These are phyloP conservation scores for Chamaea fasciata DNA, from an alignment of 2,113 vertebrate species.

Conservation along the genomic window DNA sequence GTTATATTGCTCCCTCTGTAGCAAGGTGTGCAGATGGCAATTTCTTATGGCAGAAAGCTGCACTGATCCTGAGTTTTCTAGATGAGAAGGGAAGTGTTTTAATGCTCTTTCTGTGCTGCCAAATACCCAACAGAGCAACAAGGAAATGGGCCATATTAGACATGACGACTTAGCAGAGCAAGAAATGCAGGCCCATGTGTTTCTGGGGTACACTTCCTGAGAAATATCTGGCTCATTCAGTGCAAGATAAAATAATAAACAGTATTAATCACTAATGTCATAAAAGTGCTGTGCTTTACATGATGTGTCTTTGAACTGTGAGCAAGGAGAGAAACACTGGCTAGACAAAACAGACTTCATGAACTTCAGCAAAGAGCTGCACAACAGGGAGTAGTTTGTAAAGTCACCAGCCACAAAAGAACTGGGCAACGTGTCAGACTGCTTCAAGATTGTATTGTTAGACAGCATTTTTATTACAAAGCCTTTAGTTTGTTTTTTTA, in stretches of 20 bases:
- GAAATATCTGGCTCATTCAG: background rate
- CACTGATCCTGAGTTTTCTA: background rate
- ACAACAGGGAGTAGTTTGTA: slow-evolving; percentile 65
- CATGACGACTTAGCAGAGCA: background rate
- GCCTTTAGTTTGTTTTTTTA: slow-evolving; percentile 19
- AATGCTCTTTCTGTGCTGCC: background rate
- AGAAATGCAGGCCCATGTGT: background rate
- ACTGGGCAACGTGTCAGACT: background rate
- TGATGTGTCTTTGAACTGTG: slow-evolving; percentile 35
- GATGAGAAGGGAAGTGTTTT: background rate
- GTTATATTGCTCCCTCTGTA: background rate
- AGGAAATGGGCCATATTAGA: background rate
- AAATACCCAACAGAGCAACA: background rate
- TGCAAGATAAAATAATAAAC: slow-evolving; percentile 11
- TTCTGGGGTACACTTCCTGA: background rate
- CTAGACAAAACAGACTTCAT: slow-evolving; percentile 62
- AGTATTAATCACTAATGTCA: background rate
- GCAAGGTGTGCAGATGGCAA: background rate
- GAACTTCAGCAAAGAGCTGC: slow-evolving; percentile 54
- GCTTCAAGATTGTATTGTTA: background rate
- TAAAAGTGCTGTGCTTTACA: slow-evolving; percentile 16
- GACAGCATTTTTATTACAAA: slow-evolving; percentile 32
- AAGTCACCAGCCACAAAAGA: slow-evolving; percentile 42
- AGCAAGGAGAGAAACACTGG: slow-evolving; percentile 15
- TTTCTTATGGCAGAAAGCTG: background rate